Conservation (phyloP, 2,113 vertebrate genomes). For the Hydrochoerus hydrochaeris region DNA sequence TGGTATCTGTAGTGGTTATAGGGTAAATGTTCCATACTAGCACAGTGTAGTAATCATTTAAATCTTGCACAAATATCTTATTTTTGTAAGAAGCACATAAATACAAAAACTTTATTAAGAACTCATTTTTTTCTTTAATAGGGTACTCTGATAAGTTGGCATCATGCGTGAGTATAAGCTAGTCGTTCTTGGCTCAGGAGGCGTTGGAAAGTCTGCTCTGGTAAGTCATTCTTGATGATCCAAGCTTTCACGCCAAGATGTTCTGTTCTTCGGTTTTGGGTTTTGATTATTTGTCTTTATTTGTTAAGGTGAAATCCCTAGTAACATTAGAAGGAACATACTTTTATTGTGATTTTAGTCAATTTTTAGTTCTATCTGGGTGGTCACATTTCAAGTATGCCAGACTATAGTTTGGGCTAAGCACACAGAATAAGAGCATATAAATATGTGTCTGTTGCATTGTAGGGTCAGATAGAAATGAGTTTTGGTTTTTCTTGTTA, state of each 20-base stretch:
- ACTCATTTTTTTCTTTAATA: constrained; percentile 50
- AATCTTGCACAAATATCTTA: background rate
- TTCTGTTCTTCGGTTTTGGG: constrained; percentile 36
- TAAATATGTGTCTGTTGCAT: background rate
- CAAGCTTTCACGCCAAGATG: background rate
- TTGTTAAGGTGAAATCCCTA: constrained; percentile 50
- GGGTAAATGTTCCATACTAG: background rate
- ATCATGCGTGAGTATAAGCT: constrained; percentile 97
- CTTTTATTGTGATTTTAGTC: constrained; percentile 59
- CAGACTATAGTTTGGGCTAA: constrained; percentile 35
- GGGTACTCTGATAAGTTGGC: constrained; percentile 86
- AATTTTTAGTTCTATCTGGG: constrained; percentile 2
- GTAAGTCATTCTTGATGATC: constrained; percentile 85
- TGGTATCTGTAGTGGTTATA: background rate
- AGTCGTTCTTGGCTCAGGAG: constrained; percentile 95
- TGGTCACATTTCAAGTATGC: constrained; percentile 12
- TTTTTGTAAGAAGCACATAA: constrained; percentile 28
- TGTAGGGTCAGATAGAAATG: constrained; percentile 36
- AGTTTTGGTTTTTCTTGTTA: constrained; percentile 7
- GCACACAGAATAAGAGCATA: background rate
- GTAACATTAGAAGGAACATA: constrained; percentile 43
- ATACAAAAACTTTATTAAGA: constrained; percentile 23
- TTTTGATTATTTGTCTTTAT: constrained; percentile 57
- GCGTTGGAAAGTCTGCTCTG: constrained; percentile 95
- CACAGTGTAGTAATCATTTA: constrained; percentile 2